Base-by-base conservation (phyloP, 2,797 vertebrate genomes). In the Chelmon rostratus region DNA sequence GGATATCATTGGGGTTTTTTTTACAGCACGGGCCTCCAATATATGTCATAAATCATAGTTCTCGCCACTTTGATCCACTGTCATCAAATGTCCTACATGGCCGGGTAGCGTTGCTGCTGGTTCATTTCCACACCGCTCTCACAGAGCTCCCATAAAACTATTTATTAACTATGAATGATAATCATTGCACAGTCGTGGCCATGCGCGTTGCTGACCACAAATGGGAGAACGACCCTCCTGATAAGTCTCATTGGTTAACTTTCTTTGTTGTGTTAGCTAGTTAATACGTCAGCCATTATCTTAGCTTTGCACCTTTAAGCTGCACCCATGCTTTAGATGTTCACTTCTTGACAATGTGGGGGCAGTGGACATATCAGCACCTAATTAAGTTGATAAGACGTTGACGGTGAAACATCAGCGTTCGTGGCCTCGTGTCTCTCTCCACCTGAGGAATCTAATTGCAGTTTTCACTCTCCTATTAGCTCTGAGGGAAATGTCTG, bases 1-100 rank as follows among this genome's bases (percentile, higher is more conserved):
- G 13, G 15, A 59, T 50, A 38, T 53, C 13, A 28, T 49, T 46
- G 40, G 15, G n/a, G 68, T 76, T 72, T 33, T n/a, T 56, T 73
- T 66, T 23, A 49, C 42, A 72, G 35, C 46, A 4, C 21, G 28
- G 21, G 0, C 33, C 52, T 25, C 21, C 33, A 59, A 21, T 21
- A 12, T 35, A 35, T 53, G 31, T 72, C 52, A 46, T 18, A 62
- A 23, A n/a, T 50, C 28, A 37, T n/a, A 25, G 33, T n/a, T 72
- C 13, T 77, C 1, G 5, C 7, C 54, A 64, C 11, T 57, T 80
- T 64, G 3, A 23, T 68, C 6, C 2, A 31, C 25, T 33, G 2
- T 50, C 59, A 67, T 58, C 19, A 47, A 16, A 25, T n/a, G 71
- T 46, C 54, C 15, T 5, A 5, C 25, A 40, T 42, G 28, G 70